Conservation (phyloP, 1,140 invertebrate species). For the Trachymyrmex cornetzi region DNA sequence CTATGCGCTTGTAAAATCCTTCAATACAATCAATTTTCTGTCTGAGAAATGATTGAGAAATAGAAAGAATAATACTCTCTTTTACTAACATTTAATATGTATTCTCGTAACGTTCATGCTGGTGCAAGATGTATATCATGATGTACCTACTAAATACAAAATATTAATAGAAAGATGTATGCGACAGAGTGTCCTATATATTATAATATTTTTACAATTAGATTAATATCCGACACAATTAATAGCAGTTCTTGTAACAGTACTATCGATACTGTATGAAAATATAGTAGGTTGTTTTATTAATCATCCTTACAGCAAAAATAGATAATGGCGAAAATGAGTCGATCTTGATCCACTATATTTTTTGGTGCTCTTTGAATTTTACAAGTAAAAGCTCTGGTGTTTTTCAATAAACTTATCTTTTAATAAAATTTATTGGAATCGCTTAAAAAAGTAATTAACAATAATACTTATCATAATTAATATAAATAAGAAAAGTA, state of each 20-base stretch:
- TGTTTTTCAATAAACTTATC: background rate
- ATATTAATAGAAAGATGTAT: constrained; percentile 14
- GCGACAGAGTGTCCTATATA: background rate
- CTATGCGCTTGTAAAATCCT: background rate
- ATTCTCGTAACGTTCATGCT: background rate
- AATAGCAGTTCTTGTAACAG: background rate
- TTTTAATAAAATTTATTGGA: background rate
- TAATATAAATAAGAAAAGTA: background rate
- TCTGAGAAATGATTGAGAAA: background rate
- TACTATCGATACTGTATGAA: background rate
- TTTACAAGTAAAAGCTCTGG: background rate
- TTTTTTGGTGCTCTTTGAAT: background rate
- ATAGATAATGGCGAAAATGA: background rate
- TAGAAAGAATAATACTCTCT: background rate
- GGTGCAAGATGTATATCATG: background rate
- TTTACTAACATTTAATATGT: background rate
- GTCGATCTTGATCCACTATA: background rate
- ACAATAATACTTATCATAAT: background rate
- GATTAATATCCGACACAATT: constrained; percentile 13
- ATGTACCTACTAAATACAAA: background rate
- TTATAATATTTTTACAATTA: constrained; percentile 3
- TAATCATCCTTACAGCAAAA: background rate
- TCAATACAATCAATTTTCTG: background rate
- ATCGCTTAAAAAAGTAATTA: background rate
- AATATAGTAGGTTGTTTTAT: background rate